Conservation (phyloP, 2,888 invertebrate species). For the Disparrhopalites patrizii region DNA sequence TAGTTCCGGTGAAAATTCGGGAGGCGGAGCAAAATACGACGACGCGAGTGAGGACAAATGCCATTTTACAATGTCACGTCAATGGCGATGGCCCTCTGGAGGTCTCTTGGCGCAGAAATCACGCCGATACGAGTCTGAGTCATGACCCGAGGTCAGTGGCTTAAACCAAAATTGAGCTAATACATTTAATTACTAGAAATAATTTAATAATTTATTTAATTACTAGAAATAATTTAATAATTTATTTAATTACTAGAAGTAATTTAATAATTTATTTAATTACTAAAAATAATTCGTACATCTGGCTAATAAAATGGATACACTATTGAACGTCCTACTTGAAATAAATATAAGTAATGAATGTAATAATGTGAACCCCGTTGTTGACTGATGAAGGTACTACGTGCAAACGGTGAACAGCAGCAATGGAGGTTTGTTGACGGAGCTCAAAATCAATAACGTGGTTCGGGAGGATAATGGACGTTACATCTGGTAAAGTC, state of each 20-base stretch:
- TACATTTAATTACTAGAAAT: neutral
- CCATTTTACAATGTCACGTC: conserved; percentile 45
- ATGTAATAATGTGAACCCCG: too few relatives aligned
- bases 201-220: too few relatives aligned
- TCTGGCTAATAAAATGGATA: neutral
- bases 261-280: too few relatives aligned
- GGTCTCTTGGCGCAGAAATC: conserved; percentile 45
- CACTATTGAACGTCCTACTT: neutral
- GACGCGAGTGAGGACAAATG: conserved; percentile 41
- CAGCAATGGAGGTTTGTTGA: conserved; percentile 47
- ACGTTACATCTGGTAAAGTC: conserved; percentile 53
- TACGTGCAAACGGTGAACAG: conserved; percentile 43
- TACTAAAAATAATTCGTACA: neutral
- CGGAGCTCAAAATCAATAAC: conserved; percentile 51
- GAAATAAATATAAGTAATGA: neutral
- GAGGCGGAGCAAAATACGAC: conserved; percentile 43
- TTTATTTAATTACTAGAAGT: neutral
- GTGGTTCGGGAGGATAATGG: conserved; percentile 52
- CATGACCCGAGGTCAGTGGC: conserved; percentile 34
- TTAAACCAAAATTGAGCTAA: neutral
- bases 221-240: neutral
- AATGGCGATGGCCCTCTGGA: conserved; percentile 47
- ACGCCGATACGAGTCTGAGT: conserved; percentile 35
- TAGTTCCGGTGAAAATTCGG: conserved; percentile 42
- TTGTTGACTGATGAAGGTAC: too few relatives aligned